A percentile compares a stretch with the other conserved stretches of the same genome.
These are phyloP conservation scores for Pseudolaguvia tuberculata DNA, from an alignment of 2,113 vertebrate species.

Conservation along the genomic window DNA sequence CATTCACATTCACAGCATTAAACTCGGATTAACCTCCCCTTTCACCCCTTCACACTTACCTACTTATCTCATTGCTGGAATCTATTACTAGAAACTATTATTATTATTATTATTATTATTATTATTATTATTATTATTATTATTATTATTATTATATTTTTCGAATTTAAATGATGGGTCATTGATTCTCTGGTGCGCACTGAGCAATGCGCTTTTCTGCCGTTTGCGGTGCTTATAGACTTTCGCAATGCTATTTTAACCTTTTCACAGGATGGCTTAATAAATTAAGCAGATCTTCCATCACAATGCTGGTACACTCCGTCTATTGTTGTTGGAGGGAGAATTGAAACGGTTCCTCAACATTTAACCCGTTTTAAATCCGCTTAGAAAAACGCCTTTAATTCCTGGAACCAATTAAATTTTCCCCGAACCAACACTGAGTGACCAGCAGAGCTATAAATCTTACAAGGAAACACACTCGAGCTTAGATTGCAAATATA, in stretches of 20 bases:
- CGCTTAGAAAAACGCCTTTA: conserved; percentile 26
- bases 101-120: conserved; percentile 14
- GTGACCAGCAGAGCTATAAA: conserved; percentile 20
- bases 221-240: not conserved
- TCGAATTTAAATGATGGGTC: not conserved
- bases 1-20: conserved; percentile 85
- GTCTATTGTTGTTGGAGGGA: conserved; percentile 20
- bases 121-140: conserved; percentile 33
- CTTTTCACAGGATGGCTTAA: conserved; percentile 28
- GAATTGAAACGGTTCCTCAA: not conserved
- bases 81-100: conserved; percentile 72
- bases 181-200: too few species aligned
- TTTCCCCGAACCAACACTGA: conserved; percentile 40
- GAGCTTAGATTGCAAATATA: not conserved
- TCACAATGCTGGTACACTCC: conserved; percentile 26
- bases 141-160: conserved; percentile 25
- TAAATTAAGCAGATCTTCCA: conserved; percentile 25
- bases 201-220: not conserved
- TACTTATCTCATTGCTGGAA: conserved; percentile 77
- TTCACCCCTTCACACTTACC: conserved; percentile 69
- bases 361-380: conserved; percentile 21
- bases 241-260: conserved; percentile 1
- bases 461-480: not conserved
- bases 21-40: conserved; percentile 98
- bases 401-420: conserved; percentile 50